These are phyloP conservation scores for Erannis defoliaria DNA, from an alignment of 2,888 invertebrate genomes.

Conservation along the genomic window DNA sequence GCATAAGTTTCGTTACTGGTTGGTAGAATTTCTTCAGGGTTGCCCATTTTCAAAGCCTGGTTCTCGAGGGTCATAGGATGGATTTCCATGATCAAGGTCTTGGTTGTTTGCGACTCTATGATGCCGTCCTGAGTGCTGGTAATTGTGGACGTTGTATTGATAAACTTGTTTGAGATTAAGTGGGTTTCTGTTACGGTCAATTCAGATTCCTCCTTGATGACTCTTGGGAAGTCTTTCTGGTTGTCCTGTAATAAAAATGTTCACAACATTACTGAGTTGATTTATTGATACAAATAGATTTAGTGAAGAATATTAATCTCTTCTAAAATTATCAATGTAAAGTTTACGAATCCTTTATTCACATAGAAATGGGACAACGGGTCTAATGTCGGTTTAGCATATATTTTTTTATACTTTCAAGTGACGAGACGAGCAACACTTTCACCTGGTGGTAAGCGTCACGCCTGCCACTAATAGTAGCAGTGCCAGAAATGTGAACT, in stretches of 20 bases:
- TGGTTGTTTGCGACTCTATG: constrained; percentile 70
- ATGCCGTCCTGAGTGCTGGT: constrained; percentile 68
- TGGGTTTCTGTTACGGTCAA: constrained; percentile 73
- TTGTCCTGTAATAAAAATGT: constrained; percentile 50
- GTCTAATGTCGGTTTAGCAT: too few relatives aligned
- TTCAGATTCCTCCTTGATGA: constrained; percentile 70
- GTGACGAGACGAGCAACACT: too few relatives aligned
- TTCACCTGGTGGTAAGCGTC: too few relatives aligned
- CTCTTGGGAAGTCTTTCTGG: constrained; percentile 52
- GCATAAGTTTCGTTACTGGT: constrained; percentile 54
- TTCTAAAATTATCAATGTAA: too few relatives aligned
- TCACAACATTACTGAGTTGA: too few relatives aligned
- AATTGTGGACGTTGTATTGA: constrained; percentile 72
- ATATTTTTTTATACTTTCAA: too few relatives aligned
- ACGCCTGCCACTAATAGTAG: too few relatives aligned
- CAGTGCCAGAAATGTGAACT: too few relatives aligned
- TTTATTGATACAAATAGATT: too few relatives aligned
- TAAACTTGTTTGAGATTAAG: constrained; percentile 75
- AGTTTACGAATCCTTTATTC: too few relatives aligned
- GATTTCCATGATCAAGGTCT: constrained; percentile 77
- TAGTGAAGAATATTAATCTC: too few relatives aligned
- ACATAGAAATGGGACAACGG: too few relatives aligned
- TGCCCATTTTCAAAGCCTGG: constrained; percentile 56
- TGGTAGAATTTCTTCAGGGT: constrained; percentile 75
- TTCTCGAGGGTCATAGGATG: constrained; percentile 56